Evolutionary conservation across 2,797 vertebrate genomes (phyloP).

Genomic region (Sardinella longiceps): DNA sequence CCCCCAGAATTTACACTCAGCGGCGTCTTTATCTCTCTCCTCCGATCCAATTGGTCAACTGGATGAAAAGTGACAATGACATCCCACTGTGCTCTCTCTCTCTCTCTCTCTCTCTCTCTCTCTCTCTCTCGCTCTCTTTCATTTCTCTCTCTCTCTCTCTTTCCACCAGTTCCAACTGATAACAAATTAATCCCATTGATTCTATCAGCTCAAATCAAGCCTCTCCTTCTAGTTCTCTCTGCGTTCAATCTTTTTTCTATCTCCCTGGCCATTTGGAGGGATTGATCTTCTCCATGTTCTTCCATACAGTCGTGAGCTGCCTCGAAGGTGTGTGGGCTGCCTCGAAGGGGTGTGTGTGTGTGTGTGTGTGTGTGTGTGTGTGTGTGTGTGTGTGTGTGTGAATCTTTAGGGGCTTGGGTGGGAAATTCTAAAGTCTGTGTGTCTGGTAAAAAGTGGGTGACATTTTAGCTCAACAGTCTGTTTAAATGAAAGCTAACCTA

Average conservation of each 20-base stretch:
- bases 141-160: conserved; percentile 22
- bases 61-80: background rate
- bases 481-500: background rate
- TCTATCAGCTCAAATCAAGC: conserved; percentile 35
- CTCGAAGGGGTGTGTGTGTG: no score
- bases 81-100: background rate
- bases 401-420: background rate
- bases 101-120: background rate
- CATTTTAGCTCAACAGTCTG: background rate
- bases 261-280: conserved; percentile 34
- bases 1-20: background rate
- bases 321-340: no score
- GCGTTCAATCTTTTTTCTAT: background rate
- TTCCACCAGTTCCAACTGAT: conserved; percentile 1
- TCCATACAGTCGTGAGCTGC: background rate
- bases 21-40: background rate
- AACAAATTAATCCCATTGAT: conserved; percentile 38
- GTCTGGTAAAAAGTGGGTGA: background rate
- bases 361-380: no score
- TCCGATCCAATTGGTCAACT: background rate
- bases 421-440: background rate
- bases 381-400: no score
- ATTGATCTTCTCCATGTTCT: background rate
- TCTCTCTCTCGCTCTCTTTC: no score
- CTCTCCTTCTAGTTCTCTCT: background rate